phyloP scores from a whole-genome alignment of 2,797 vertebrate genomes.

The Rhinophrynus dorsalis region DNA sequence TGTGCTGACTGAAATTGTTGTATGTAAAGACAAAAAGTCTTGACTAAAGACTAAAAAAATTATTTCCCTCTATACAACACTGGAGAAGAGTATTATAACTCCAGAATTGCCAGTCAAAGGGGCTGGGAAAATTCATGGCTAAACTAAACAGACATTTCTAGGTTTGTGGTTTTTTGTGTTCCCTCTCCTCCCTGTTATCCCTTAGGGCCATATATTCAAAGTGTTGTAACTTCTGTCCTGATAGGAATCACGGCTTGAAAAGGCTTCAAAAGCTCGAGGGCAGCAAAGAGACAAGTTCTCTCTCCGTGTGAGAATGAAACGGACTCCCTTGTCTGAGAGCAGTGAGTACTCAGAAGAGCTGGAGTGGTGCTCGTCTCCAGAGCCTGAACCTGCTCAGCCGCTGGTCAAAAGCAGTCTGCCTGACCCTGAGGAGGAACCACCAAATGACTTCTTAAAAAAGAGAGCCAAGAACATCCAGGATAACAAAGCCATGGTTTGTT shows the following conservation, averaged over 20 bases:
- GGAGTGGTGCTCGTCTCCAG: slow-evolving; percentile 3
- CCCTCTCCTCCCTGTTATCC: too few relatives aligned
- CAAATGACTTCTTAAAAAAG: slow-evolving; percentile 62
- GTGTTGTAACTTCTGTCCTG: too few relatives aligned
- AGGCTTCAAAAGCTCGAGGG: background rate
- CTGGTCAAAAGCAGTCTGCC: slow-evolving; percentile 8
- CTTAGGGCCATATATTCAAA: too few relatives aligned
- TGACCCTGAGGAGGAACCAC: slow-evolving; percentile 52
- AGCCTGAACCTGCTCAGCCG: background rate
- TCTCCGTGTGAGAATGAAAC: slow-evolving; percentile 64
- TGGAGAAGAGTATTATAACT: too few relatives aligned
- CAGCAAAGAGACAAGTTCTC: slow-evolving; percentile 50
- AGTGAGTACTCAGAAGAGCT: slow-evolving; percentile 46
- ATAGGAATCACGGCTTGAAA: background rate
- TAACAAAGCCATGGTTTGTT: slow-evolving; percentile 77
- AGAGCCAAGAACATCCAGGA: slow-evolving; percentile 73
- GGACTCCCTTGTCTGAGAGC: background rate
- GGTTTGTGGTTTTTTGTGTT: too few relatives aligned
- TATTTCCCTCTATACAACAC: too few relatives aligned
- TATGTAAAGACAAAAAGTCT: too few relatives aligned
- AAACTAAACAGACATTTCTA: too few relatives aligned
- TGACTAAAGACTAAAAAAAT: too few relatives aligned
- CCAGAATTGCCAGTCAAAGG: too few relatives aligned
- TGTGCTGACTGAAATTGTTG: too few relatives aligned
- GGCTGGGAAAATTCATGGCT: too few relatives aligned